Evolutionary conservation across 2,797 vertebrate species (phyloP).

Genomic region (Brachymystax lenok): DNA sequence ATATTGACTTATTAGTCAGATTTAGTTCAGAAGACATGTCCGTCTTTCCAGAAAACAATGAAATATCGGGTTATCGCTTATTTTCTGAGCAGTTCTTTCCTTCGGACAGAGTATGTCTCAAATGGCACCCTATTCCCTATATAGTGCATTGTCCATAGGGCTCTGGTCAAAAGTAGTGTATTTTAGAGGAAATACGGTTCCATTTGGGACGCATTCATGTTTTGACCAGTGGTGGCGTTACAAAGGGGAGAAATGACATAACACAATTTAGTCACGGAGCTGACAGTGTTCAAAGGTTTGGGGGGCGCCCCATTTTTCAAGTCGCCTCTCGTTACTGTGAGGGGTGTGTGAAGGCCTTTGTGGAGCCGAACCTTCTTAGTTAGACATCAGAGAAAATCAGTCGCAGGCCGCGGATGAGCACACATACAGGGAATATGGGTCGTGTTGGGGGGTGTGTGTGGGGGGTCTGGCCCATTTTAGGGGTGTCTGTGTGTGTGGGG

Average conservation of each 20-base stretch:
- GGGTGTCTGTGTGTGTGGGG: constrained; percentile 11
- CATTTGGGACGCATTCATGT: background rate
- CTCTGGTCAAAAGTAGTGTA: background rate
- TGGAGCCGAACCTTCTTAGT: background rate
- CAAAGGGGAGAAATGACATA: constrained; percentile 23
- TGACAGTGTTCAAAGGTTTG: constrained; percentile 38
- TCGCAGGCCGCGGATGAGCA: background rate
- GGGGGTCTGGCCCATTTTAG: constrained; percentile 4
- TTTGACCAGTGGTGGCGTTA: constrained; percentile 19
- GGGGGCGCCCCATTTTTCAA: constrained; percentile 1
- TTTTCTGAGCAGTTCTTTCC: background rate
- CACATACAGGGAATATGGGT: constrained; percentile 31
- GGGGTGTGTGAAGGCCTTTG: constrained; percentile 29
- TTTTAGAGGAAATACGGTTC: background rate
- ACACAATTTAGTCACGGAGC: constrained; percentile 34
- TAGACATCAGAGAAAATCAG: constrained; percentile 14
- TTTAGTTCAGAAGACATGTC: constrained; percentile 60
- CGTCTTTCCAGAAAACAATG: constrained; percentile 28
- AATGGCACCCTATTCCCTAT: too few relatives aligned
- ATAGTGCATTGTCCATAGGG: background rate
- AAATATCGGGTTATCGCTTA: constrained; percentile 37
- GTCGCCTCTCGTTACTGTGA: constrained; percentile 30
- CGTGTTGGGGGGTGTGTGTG: constrained; percentile 5
- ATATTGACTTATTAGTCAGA: constrained; percentile 56
- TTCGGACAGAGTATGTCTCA: background rate